phyloP scores from a whole-genome alignment of 2,888 invertebrate species.

The Gari tellinella region DNA sequence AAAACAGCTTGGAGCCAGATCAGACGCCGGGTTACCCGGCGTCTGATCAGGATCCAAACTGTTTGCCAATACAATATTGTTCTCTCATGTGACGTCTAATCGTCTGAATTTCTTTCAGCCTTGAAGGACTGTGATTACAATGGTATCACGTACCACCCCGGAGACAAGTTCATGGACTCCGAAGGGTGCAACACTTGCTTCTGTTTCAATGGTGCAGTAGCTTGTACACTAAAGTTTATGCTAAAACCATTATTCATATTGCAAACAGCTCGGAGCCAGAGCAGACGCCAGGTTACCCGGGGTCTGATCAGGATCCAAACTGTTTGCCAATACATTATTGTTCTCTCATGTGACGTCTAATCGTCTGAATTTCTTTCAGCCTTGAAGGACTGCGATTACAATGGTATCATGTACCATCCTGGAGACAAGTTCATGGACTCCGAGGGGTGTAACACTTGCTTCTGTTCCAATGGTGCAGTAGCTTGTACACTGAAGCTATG shows the following conservation, averaged over 20 bases:
- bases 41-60: too few species aligned
- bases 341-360: too few species aligned
- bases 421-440: slow-evolving; percentile 21
- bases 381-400: slow-evolving; percentile 22
- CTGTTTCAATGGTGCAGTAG: slow-evolving; percentile 29
- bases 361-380: slow-evolving; percentile 3
- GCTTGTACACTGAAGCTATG: slow-evolving; percentile 28
- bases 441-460: slow-evolving; percentile 34
- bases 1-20: too few species aligned
- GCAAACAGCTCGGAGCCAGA: too few species aligned
- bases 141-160: slow-evolving; percentile 17
- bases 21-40: too few species aligned
- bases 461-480: slow-evolving; percentile 26
- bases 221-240: slow-evolving; percentile 20
- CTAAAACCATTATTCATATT: too few species aligned
- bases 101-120: background rate
- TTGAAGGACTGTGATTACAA: slow-evolving; percentile 25
- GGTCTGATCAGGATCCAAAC: too few species aligned
- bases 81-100: slow-evolving; percentile 25
- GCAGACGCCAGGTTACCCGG: too few species aligned
- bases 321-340: too few species aligned
- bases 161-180: slow-evolving; percentile 15
- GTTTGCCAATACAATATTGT: too few species aligned
- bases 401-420: slow-evolving; percentile 17
- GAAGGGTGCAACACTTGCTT: slow-evolving; percentile 35